Percentiles rank a stretch among this genome's conserved stretches.
phyloP scores from a whole-genome alignment of 2,888 invertebrate genomes.

The Tolmerus cingulatus region DNA sequence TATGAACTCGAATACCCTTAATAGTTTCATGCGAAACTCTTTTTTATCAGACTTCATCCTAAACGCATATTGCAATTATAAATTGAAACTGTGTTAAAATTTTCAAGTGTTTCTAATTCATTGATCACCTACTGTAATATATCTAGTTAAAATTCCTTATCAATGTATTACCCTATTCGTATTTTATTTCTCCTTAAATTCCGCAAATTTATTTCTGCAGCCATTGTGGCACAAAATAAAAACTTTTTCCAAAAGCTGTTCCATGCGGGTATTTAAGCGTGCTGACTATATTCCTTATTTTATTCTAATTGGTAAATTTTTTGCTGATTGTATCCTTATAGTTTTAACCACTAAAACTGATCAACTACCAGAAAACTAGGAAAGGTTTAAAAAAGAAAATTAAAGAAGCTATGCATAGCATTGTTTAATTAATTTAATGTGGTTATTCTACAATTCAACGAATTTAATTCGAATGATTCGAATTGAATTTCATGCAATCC shows the following conservation, averaged over 20 bases:
- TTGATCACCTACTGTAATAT: no score
- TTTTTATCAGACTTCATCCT: no score
- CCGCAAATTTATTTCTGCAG: background rate
- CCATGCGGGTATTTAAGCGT: background rate
- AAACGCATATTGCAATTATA: no score
- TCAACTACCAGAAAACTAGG: background rate
- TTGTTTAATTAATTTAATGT: no score
- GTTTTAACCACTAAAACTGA: background rate
- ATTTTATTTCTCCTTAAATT: background rate
- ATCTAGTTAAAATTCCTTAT: background rate
- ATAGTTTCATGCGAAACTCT: no score
- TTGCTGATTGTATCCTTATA: background rate
- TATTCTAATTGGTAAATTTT: background rate
- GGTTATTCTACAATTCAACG: no score
- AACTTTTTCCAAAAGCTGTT: background rate
- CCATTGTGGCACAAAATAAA: background rate
- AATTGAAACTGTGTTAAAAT: no score
- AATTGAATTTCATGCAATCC: no score
- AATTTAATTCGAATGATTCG: no score
- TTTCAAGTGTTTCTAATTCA: no score
- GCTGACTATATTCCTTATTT: background rate
- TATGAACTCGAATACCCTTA: no score
- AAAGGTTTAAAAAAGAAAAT: background rate
- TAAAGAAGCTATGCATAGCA: no score
- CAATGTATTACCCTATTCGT: background rate